Evolutionary conservation across 2,113 vertebrate genomes (phyloP).

Genomic region (Gasterosteus aculeatus): DNA sequence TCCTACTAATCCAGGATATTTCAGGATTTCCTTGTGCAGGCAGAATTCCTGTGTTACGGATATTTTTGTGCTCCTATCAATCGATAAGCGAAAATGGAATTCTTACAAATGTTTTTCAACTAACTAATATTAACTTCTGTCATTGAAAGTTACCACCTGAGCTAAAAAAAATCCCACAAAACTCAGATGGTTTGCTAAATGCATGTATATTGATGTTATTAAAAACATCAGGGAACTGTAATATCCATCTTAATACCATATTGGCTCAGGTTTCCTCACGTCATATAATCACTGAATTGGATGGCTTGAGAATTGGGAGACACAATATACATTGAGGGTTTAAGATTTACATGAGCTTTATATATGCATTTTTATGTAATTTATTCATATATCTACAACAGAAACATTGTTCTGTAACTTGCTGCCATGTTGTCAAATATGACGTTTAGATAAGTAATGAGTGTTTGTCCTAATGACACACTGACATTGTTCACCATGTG

Average conservation of each 20-base stretch:
- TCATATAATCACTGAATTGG: neutral
- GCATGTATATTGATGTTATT: neutral
- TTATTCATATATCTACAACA: neutral
- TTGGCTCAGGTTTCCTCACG: neutral
- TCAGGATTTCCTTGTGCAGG: neutral
- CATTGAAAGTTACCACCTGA: neutral
- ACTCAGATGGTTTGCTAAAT: neutral
- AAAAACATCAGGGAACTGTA: neutral
- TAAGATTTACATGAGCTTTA: neutral
- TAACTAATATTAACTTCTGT: neutral
- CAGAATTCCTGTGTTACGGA: neutral
- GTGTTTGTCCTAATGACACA: neutral
- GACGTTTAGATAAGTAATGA: neutral
- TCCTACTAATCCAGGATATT: neutral
- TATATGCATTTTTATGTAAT: neutral
- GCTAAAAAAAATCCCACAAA: neutral
- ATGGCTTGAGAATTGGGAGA: neutral
- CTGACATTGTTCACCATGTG: slow-evolving; percentile 61
- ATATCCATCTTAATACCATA: neutral
- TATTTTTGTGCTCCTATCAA: neutral
- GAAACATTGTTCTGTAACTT: neutral
- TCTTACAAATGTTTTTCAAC: neutral
- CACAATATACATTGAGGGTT: neutral
- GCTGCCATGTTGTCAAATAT: slow-evolving; percentile 23
- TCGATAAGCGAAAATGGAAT: neutral